Percentiles rank a stretch among this genome's conserved stretches.
Evolutionary conservation across 2,888 invertebrate genomes (phyloP).

Genomic region (Melikaiella ostensackeni): DNA sequence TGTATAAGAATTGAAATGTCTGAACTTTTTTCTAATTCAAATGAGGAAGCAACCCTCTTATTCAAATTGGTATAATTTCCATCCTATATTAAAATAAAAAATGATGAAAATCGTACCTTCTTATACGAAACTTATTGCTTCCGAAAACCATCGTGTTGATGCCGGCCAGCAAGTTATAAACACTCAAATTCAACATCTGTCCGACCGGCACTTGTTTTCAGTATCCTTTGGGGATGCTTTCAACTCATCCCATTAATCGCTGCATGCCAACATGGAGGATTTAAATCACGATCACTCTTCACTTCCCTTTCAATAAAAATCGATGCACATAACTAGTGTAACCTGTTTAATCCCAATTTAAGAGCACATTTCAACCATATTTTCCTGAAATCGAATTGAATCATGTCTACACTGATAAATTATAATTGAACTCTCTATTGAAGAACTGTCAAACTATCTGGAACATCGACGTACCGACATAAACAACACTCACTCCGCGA

Average conservation of each 20-base stretch:
- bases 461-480: not conserved
- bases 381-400: constrained; percentile 21
- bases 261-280: not conserved
- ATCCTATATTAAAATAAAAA: not conserved
- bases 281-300: constrained; percentile 35
- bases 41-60: not conserved
- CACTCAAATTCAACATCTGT: constrained; percentile 72
- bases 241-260: constrained; percentile 7
- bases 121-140: constrained; percentile 79
- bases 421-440: constrained; percentile 9
- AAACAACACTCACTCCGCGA: constrained; percentile 47
- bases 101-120: constrained; percentile 75
- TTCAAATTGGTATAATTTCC: not conserved
- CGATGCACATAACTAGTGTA: constrained; percentile 6
- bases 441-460: not conserved
- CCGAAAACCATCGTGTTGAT: constrained; percentile 76
- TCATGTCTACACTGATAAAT: not conserved
- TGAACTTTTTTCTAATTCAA: not conserved
- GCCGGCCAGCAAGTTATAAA: constrained; percentile 68
- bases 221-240: not conserved
- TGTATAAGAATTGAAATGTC: not conserved
- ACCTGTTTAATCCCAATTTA: not conserved
- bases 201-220: constrained; percentile 41
- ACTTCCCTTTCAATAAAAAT: not conserved
- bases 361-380: constrained; percentile 23